Evolutionary conservation across 1,140 invertebrate genomes (phyloP).

Genomic region (Lethocerus indicus): DNA sequence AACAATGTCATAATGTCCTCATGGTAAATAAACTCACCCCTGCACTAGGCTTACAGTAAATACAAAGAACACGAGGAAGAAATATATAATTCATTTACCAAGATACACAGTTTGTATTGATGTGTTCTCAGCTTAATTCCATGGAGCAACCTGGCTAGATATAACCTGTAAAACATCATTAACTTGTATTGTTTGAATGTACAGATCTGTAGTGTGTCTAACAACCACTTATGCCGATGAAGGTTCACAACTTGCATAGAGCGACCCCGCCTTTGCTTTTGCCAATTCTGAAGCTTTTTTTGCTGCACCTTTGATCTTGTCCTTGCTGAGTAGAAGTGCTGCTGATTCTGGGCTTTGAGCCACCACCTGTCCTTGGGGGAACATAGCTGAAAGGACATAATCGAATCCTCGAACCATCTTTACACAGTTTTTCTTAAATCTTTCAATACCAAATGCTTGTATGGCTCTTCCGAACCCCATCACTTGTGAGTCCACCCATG

Average conservation of each 20-base stretch:
- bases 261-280: constrained; percentile 38
- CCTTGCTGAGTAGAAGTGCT: constrained; percentile 27
- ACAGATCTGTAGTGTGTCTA: too few relatives aligned
- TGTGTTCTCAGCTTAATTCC: too few relatives aligned
- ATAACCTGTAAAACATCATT: too few relatives aligned
- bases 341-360: background rate
- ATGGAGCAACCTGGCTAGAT: too few relatives aligned
- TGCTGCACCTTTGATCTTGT: constrained; percentile 51
- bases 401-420: constrained; percentile 74
- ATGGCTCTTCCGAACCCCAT: constrained; percentile 76
- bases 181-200: too few relatives aligned
- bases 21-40: too few relatives aligned
- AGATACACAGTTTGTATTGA: too few relatives aligned
- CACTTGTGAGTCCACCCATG: constrained; percentile 75
- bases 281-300: constrained; percentile 59
- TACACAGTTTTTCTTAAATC: constrained; percentile 67
- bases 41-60: too few relatives aligned
- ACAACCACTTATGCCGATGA: too few relatives aligned
- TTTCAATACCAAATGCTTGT: constrained; percentile 68
- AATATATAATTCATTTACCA: too few relatives aligned
- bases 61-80: too few relatives aligned
- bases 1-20: too few relatives aligned
- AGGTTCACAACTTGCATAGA: constrained; percentile 12
- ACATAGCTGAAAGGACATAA: constrained; percentile 54
- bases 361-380: constrained; percentile 31